phyloP scores from a whole-genome alignment of 2,888 invertebrate species.

The Epistrophe grossulariae region DNA sequence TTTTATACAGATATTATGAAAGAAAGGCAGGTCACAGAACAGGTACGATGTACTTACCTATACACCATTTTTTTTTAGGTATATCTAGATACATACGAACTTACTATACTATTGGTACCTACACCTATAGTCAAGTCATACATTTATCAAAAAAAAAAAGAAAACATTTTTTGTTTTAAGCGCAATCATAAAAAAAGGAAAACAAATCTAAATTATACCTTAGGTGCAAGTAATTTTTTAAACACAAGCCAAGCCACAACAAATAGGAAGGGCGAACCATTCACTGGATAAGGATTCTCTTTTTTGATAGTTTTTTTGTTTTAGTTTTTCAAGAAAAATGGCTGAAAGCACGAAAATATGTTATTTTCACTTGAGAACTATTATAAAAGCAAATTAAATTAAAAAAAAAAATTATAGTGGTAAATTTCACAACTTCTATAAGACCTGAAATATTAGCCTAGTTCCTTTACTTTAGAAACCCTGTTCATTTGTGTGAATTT shows the following conservation, averaged over 20 bases:
- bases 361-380: background rate
- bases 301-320: conserved; percentile 6
- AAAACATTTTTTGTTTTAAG: conserved; percentile 58
- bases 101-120: background rate
- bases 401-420: too few species aligned
- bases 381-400: background rate
- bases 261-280: conserved; percentile 53
- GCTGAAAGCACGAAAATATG: background rate
- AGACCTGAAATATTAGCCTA: too few species aligned
- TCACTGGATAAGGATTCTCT: conserved; percentile 23
- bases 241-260: conserved; percentile 45
- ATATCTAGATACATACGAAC: conserved; percentile 1
- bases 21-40: background rate
- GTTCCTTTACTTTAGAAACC: too few species aligned
- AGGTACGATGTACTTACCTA: background rate
- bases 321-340: background rate
- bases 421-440: too few species aligned
- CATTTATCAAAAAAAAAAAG: conserved; percentile 23
- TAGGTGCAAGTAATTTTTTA: conserved; percentile 59
- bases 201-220: conserved; percentile 70
- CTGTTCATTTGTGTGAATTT: too few species aligned
- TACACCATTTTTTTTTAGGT: conserved; percentile 11
- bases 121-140: conserved; percentile 9
- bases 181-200: conserved; percentile 39
- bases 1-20: conserved; percentile 34